These are phyloP conservation scores for Diplodus puntazzo DNA, from an alignment of 2,797 vertebrate genomes.

Conservation along the genomic window DNA sequence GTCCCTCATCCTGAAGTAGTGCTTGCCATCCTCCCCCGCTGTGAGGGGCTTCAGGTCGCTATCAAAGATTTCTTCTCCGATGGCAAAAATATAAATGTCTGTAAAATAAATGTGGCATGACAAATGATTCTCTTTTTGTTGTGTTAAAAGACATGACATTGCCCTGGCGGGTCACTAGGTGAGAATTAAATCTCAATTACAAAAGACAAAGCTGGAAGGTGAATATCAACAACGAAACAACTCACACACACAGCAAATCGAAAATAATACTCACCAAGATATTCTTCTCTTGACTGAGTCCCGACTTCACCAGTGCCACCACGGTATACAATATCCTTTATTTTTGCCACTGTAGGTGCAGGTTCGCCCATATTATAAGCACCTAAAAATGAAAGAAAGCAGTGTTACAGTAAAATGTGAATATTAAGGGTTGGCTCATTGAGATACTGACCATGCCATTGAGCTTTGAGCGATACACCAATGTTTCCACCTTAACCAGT, in stretches of 20 bases:
- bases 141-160: too few species aligned
- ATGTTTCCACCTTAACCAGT: too few species aligned
- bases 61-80: slow-evolving; percentile 60
- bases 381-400: slow-evolving; percentile 53
- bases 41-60: slow-evolving; percentile 51
- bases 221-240: too few species aligned
- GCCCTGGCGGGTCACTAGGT: too few species aligned
- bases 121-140: not conserved
- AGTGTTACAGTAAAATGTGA: too few species aligned
- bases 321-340: slow-evolving; percentile 72
- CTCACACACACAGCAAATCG: not conserved
- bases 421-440: too few species aligned
- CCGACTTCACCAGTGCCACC: not conserved
- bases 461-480: too few species aligned
- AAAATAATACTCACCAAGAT: slow-evolving; percentile 66
- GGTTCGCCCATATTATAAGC: slow-evolving; percentile 78
- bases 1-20: slow-evolving; percentile 70
- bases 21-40: not conserved
- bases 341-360: slow-evolving; percentile 24
- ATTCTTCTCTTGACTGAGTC: slow-evolving; percentile 35
- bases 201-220: too few species aligned
- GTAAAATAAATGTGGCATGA: not conserved
- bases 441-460: too few species aligned
- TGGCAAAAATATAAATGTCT: slow-evolving; percentile 79
- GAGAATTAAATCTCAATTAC: too few species aligned